phyloP scores from a whole-genome alignment of 2,797 vertebrate genomes.

The Coregonus ussuriensis region DNA sequence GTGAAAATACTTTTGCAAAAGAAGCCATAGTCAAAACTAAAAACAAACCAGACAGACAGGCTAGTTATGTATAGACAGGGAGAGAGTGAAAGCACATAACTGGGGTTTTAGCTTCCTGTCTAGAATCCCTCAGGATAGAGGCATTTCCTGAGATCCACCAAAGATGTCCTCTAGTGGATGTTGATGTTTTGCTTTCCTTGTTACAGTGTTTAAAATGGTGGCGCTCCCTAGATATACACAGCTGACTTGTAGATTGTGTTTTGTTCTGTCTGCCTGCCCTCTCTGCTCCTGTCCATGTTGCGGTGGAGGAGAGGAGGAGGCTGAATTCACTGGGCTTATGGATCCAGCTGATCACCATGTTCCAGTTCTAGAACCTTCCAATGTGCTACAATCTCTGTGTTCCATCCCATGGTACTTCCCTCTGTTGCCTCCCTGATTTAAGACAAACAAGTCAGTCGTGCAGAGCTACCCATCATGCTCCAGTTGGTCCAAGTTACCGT shows the following conservation, averaged over 20 bases:
- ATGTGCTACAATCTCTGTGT: conserved; percentile 5
- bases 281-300: conserved; percentile 4
- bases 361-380: conserved; percentile 28
- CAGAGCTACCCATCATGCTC: conserved; percentile 16
- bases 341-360: conserved; percentile 33
- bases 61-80: neutral
- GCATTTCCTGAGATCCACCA: conserved; percentile 64
- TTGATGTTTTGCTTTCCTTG: conserved; percentile 66
- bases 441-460: conserved; percentile 14
- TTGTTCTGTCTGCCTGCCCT: conserved; percentile 19
- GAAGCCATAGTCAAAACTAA: neutral
- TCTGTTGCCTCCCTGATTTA: conserved; percentile 34
- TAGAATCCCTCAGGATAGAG: conserved; percentile 54
- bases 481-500: conserved; percentile 11
- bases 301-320: conserved; percentile 24
- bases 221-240: conserved; percentile 50
- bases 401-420: conserved; percentile 28
- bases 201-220: conserved; percentile 41
- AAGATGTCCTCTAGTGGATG: conserved; percentile 59
- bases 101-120: conserved; percentile 22
- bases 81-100: conserved; percentile 15
- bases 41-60: neutral
- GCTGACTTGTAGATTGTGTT: conserved; percentile 49
- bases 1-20: neutral
- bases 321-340: conserved; percentile 25